A percentile compares a stretch with the other conserved stretches of the same genome.
Conservation (phyloP, 2,888 invertebrate genomes). For the Acanthosoma haemorrhoidale region DNA sequence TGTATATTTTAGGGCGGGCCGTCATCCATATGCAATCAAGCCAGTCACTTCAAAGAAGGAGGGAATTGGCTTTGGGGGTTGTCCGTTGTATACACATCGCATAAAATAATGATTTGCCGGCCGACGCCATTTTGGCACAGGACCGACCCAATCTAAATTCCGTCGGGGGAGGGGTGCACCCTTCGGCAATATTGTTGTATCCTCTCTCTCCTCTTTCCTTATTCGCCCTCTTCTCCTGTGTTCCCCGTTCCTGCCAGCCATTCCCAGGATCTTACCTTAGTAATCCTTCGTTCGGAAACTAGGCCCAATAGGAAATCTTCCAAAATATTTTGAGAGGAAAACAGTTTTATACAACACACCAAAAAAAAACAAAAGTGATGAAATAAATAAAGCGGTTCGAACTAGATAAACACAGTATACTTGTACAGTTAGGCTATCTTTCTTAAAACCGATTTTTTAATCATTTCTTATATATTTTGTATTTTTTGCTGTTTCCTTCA, state of each 20-base stretch:
- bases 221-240: background rate
- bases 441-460: too few species aligned
- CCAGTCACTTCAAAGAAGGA: slow-evolving; percentile 39
- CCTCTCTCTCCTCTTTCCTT: slow-evolving; percentile 12
- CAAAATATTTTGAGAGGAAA: too few species aligned
- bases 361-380: too few species aligned
- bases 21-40: slow-evolving; percentile 39
- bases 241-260: background rate
- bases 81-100: slow-evolving; percentile 40
- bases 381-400: too few species aligned
- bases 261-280: background rate
- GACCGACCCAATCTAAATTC: slow-evolving; percentile 35
- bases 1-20: slow-evolving; percentile 29
- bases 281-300: background rate
- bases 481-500: too few species aligned
- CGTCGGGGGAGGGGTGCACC: slow-evolving; percentile 25
- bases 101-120: slow-evolving; percentile 41
- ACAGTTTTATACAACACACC: too few species aligned
- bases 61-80: slow-evolving; percentile 33
- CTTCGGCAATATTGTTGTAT: slow-evolving; percentile 31
- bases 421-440: too few species aligned
- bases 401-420: too few species aligned
- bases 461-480: too few species aligned
- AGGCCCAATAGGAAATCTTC: too few species aligned
- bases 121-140: slow-evolving; percentile 27